Conservation (phyloP, 2,888 invertebrate genomes). For the Caenorhabditis virilis region DNA sequence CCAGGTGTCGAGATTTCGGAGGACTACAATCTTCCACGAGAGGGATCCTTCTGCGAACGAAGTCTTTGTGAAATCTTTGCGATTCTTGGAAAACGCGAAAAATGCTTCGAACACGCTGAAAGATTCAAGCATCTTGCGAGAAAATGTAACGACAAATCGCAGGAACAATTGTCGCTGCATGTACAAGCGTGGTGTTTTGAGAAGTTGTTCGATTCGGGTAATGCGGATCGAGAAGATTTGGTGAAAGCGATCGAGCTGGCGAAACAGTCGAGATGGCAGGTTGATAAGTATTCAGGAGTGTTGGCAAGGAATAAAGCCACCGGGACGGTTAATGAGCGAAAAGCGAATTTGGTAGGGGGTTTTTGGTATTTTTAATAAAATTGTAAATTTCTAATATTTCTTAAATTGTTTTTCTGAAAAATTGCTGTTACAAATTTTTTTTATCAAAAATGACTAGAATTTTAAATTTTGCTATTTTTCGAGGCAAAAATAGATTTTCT, state of each 20-base stretch:
- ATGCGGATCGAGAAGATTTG: slow-evolving; percentile 5
- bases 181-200: slow-evolving; percentile 32
- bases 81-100: neutral
- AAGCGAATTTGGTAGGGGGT: slow-evolving; percentile 16
- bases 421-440: too few relatives aligned
- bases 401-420: too few relatives aligned
- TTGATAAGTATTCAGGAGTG: neutral
- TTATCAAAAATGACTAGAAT: too few relatives aligned
- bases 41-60: neutral
- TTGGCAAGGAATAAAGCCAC: slow-evolving; percentile 3
- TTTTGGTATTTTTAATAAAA: too few relatives aligned
- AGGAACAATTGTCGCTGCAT: slow-evolving; percentile 24
- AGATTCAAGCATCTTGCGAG: slow-evolving; percentile 6
- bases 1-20: neutral
- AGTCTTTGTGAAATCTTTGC: neutral
- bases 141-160: slow-evolving; percentile 8
- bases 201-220: slow-evolving; percentile 12
- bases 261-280: slow-evolving; percentile 1
- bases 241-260: slow-evolving; percentile 6
- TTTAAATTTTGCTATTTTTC: too few relatives aligned
- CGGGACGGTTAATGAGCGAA: slow-evolving; percentile 3
- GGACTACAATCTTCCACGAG: neutral
- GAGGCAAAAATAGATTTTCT: too few relatives aligned
- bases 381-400: too few relatives aligned
- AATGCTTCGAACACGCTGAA: slow-evolving; percentile 5